phyloP scores from a whole-genome alignment of 2,888 invertebrate species.

The Alcis repandata region DNA sequence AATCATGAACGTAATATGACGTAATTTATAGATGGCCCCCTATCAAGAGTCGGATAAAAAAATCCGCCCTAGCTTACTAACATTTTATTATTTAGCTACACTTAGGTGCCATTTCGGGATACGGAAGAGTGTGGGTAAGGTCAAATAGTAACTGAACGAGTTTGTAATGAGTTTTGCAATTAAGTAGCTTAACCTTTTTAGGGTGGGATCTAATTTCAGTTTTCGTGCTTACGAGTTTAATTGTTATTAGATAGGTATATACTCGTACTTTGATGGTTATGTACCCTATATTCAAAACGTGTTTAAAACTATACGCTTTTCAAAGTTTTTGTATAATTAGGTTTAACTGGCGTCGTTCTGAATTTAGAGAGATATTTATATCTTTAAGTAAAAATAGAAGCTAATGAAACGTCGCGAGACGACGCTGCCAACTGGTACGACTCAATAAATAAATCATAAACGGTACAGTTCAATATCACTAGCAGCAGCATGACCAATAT shows the following conservation, averaged over 20 bases:
- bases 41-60: no score
- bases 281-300: neutral
- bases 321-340: neutral
- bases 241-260: neutral
- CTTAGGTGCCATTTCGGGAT: conserved; percentile 2
- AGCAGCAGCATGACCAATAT: neutral
- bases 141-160: conserved; percentile 23
- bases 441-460: conserved; percentile 24
- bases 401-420: conserved; percentile 23
- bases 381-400: conserved; percentile 31
- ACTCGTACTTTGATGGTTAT: neutral
- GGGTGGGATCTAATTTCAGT: conserved; percentile 10
- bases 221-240: conserved; percentile 7
- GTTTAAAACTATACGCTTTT: neutral
- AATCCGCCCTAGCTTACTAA: no score
- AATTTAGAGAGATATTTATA: conserved; percentile 35
- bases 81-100: conserved; percentile 3
- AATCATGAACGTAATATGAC: no score
- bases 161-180: conserved; percentile 29
- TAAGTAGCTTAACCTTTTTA: conserved; percentile 25
- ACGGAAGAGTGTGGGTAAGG: conserved; percentile 15
- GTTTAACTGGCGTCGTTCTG: conserved; percentile 11
- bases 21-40: no score
- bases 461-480: conserved; percentile 26
- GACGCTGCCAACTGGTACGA: conserved; percentile 30